These are phyloP conservation scores for Mylabris sibirica DNA, from an alignment of 2,888 invertebrate genomes.

Conservation along the genomic window DNA sequence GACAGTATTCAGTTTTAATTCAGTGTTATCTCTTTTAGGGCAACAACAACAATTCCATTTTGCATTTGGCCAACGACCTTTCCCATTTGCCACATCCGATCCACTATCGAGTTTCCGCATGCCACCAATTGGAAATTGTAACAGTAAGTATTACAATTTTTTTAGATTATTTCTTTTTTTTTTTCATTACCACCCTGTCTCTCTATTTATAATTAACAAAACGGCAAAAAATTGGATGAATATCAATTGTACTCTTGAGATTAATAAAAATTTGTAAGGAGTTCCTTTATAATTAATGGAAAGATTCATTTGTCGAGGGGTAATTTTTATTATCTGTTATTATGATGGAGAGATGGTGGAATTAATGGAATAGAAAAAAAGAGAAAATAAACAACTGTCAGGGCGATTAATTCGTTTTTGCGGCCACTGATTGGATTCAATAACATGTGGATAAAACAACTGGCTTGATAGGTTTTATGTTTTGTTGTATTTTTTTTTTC, in stretches of 20 bases:
- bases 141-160: slow-evolving; percentile 74
- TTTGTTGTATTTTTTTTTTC: slow-evolving; percentile 3
- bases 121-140: slow-evolving; percentile 89
- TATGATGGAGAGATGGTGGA: neutral
- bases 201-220: neutral
- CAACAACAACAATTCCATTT: slow-evolving; percentile 96
- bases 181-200: no score
- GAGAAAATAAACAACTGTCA: slow-evolving; percentile 45
- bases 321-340: neutral
- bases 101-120: slow-evolving; percentile 87
- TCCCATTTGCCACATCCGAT: slow-evolving; percentile 84
- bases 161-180: no score
- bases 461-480: slow-evolving; percentile 43
- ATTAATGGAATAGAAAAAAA: neutral
- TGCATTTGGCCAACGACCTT: slow-evolving; percentile 86
- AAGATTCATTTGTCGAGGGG: neutral
- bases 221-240: neutral
- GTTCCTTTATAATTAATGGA: neutral
- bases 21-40: slow-evolving; percentile 92
- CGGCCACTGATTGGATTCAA: slow-evolving; percentile 54
- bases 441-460: slow-evolving; percentile 54
- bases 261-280: neutral
- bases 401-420: slow-evolving; percentile 58
- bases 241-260: slow-evolving; percentile 2
- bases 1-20: slow-evolving; percentile 58